Base-by-base conservation (phyloP, 2,888 invertebrate species). In the Kryphioiulus occultus region DNA sequence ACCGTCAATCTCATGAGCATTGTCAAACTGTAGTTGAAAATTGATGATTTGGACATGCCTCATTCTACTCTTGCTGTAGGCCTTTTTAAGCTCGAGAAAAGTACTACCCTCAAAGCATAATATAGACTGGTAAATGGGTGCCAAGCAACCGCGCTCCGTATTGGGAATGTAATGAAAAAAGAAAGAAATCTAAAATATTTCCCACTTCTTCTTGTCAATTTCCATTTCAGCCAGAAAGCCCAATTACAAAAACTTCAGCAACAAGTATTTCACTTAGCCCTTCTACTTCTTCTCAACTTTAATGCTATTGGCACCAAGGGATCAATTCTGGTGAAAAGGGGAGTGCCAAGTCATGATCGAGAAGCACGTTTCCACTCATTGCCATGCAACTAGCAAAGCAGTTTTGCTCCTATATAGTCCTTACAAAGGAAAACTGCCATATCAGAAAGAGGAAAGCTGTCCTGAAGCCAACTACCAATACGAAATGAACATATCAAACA, bases 361-460 rank as follows among this genome's bases (percentile, higher is more conserved):
- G 35, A 78, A 82, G 78, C 78, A 87, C 87, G 87, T 87, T 87
- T 87, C 30, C 35, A 78, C 86, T 82, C 87, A 78, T 87, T 87
- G 87, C 87, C 78, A 87, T 78, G 87, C 82, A 78, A 35, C 32
- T 42, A 26, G 39, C 44, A 17, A 30, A 78, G 78, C 78, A 78
- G 78, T 30, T 17, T 68, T 78, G 32, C 30, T 17, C 78, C 32
- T 78, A 78, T 78, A 30, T 30, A 78, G 30, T 78, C 30, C 30
- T 78, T 30, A 30, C 4, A 10, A 26, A 15, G 78, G 15, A 78
- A 30, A 78, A 32, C 78, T 17, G 30, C 78, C 30, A 17, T 17
- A 78, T 17, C 17, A 30, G 59, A 78, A 78, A 30, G 78, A 78
- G 30, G 78, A 30, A 78, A 78, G 30, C 30, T 26, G 30, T 30